phyloP scores from a whole-genome alignment of 2,113 vertebrate species.

The Indicator maculatus region DNA sequence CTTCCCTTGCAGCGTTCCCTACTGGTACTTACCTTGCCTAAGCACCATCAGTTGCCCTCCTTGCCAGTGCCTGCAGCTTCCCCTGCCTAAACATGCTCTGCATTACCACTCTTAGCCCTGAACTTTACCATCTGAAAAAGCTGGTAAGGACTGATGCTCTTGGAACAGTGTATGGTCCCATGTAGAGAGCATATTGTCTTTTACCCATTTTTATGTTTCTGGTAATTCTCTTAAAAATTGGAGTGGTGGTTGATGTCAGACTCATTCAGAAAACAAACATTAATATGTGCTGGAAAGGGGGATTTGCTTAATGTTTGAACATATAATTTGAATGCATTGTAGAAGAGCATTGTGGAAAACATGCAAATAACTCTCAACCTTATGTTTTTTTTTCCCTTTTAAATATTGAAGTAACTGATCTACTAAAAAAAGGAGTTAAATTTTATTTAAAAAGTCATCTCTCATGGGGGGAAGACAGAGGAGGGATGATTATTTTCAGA shows the following conservation, averaged over 20 bases:
- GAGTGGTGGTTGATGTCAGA: background rate
- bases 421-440: background rate
- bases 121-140: background rate
- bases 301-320: background rate
- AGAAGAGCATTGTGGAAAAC: background rate
- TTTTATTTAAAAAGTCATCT: background rate
- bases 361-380: background rate
- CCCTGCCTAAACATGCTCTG: background rate
- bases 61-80: background rate
- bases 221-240: background rate
- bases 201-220: background rate
- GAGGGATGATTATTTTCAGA: constrained; percentile 49
- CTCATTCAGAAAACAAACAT: background rate
- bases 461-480: background rate
- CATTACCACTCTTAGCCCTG: background rate
- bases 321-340: background rate
- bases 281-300: background rate
- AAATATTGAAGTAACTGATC: background rate
- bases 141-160: background rate
- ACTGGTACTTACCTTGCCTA: background rate
- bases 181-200: background rate
- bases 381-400: background rate
- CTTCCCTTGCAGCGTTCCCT: background rate
- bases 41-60: background rate
- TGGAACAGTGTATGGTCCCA: background rate